phyloP scores from a whole-genome alignment of 2,888 invertebrate genomes.

The Coelinius sp. region DNA sequence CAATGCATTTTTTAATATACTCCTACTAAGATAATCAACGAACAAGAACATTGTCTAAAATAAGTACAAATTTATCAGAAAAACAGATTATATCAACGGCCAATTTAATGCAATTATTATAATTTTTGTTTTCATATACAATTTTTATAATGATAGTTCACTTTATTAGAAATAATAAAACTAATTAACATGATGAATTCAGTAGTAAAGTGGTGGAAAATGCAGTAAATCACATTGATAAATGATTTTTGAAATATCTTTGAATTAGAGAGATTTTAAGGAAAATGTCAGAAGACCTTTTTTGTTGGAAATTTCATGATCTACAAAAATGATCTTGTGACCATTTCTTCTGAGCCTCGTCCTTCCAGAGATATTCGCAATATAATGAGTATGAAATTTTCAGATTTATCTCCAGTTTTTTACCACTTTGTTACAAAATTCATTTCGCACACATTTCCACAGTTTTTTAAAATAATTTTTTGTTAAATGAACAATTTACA shows the following conservation, averaged over 20 bases:
- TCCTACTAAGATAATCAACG: background rate
- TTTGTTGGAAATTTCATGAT: background rate
- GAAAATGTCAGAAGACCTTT: background rate
- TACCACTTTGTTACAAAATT: background rate
- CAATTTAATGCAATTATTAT: background rate
- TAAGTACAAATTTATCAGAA: conserved; percentile 24
- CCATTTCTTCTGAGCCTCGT: background rate
- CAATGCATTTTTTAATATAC: background rate
- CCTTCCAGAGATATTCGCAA: background rate
- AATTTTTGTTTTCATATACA: background rate
- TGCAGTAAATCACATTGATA: background rate
- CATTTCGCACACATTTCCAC: background rate
- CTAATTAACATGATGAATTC: background rate
- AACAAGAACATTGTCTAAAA: conserved; percentile 18
- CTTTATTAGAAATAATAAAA: background rate
- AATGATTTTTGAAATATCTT: background rate
- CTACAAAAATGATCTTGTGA: background rate
- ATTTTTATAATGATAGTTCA: background rate
- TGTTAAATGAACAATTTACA: background rate
- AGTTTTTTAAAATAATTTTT: background rate
- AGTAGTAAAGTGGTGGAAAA: background rate
- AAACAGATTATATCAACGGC: background rate
- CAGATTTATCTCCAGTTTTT: background rate
- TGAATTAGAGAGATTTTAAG: background rate
- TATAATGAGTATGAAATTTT: too few relatives aligned